Percentiles rank a stretch among this genome's conserved stretches.
These are phyloP conservation scores for Amblyraja radiata DNA, from an alignment of 2,797 vertebrate genomes.

Conservation along the genomic window DNA sequence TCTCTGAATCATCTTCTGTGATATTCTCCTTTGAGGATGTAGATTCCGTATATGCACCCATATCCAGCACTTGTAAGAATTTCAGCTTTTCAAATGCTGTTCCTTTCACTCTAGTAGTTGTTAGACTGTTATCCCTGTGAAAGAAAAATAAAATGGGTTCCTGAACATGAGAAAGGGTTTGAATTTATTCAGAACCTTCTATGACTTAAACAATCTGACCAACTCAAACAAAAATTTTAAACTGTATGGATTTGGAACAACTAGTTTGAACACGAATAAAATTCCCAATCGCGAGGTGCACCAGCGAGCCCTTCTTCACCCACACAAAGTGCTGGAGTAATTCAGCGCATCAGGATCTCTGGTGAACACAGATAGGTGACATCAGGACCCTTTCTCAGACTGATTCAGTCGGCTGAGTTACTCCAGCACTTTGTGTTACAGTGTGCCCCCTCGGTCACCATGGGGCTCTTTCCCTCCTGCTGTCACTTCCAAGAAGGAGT, in stretches of 20 bases:
- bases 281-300: background rate
- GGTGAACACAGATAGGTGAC: too few relatives aligned
- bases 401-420: too few relatives aligned
- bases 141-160: background rate
- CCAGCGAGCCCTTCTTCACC: too few relatives aligned
- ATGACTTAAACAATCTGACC: background rate
- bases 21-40: constrained; percentile 41
- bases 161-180: background rate
- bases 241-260: background rate
- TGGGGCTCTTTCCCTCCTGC: too few relatives aligned
- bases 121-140: constrained; percentile 80
- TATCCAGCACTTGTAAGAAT: constrained; percentile 80
- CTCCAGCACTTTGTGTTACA: too few relatives aligned
- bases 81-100: constrained; percentile 75
- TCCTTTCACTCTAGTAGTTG: constrained; percentile 71
- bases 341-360: too few relatives aligned
- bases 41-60: constrained; percentile 69
- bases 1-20: background rate
- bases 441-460: too few relatives aligned
- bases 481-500: too few relatives aligned
- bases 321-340: too few relatives aligned
- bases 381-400: too few relatives aligned
- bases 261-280: background rate
- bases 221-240: background rate
- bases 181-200: background rate